Conservation (phyloP, 64 coral and sea anemone species). For the Platygyra sinensis region DNA sequence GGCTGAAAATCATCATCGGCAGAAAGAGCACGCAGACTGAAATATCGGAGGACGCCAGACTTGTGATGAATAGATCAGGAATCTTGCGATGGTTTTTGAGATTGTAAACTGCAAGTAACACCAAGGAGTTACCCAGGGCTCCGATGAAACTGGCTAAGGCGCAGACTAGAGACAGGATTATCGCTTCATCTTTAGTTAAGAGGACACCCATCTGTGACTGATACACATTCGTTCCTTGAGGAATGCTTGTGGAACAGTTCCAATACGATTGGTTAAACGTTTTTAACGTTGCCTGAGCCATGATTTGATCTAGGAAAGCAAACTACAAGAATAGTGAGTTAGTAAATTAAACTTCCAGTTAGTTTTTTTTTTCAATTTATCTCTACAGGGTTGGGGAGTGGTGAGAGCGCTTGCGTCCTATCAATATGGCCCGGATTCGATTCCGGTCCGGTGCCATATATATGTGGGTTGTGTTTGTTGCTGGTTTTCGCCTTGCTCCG, state of each 20-base stretch:
- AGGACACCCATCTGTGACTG: neutral
- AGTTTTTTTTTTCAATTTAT: too few relatives aligned
- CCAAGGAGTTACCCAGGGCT: conserved; percentile 11
- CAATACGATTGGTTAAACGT: neutral
- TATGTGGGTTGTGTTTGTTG: too few relatives aligned
- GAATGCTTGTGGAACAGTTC: neutral
- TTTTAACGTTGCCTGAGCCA: neutral
- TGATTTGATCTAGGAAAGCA: too few relatives aligned
- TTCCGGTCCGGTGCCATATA: too few relatives aligned
- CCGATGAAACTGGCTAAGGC: neutral
- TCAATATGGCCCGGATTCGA: too few relatives aligned
- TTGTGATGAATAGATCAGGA: conserved; percentile 23
- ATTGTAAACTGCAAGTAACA: neutral
- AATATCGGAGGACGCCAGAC: neutral
- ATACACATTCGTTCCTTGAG: neutral
- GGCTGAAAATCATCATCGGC: neutral
- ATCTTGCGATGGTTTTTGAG: neutral
- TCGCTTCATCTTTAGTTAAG: neutral
- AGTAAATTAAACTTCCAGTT: too few relatives aligned
- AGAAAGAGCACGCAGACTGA: neutral
- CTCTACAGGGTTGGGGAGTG: too few relatives aligned
- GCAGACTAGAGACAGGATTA: neutral
- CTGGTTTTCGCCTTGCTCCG: too few relatives aligned
- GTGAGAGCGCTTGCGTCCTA: too few relatives aligned
- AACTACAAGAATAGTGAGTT: too few relatives aligned